Percentiles rank a stretch among this genome's conserved stretches.
Evolutionary conservation across 2,113 vertebrate species (phyloP).

Genomic region (Cebidichthys violaceus): DNA sequence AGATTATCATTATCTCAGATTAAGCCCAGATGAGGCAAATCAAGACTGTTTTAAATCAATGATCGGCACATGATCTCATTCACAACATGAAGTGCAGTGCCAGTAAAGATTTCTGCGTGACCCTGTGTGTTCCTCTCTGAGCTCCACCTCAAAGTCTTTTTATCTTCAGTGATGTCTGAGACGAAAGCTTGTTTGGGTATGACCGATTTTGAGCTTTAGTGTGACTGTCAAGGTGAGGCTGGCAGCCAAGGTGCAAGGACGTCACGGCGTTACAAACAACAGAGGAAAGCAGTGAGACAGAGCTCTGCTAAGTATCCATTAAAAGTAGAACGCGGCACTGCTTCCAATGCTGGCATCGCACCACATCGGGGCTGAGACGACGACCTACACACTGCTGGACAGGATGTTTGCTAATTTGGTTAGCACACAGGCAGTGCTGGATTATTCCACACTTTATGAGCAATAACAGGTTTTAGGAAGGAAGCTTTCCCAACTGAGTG

Average conservation of each 20-base stretch:
- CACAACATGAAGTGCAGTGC: neutral
- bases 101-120: neutral
- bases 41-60: neutral
- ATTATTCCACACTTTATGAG: neutral
- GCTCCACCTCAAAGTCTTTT: neutral
- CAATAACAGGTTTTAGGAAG: neutral
- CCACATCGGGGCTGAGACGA: conserved; percentile 10
- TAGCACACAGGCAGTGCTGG: neutral
- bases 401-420: conserved; percentile 18
- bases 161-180: neutral
- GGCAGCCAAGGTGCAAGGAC: neutral
- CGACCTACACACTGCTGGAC: neutral
- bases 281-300: conserved; percentile 5
- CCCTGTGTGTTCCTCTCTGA: neutral
- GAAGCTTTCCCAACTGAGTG: conserved; percentile 16
- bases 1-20: neutral
- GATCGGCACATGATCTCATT: conserved; percentile 16
- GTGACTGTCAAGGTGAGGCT: conserved; percentile 12
- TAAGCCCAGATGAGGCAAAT: neutral
- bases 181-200: neutral
- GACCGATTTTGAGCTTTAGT: conserved; percentile 4
- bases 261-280: neutral
- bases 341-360: conserved; percentile 20
- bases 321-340: neutral
- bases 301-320: conserved; percentile 1